Conservation (phyloP, 2,888 invertebrate genomes). For the Tetheella fluctuosa region DNA sequence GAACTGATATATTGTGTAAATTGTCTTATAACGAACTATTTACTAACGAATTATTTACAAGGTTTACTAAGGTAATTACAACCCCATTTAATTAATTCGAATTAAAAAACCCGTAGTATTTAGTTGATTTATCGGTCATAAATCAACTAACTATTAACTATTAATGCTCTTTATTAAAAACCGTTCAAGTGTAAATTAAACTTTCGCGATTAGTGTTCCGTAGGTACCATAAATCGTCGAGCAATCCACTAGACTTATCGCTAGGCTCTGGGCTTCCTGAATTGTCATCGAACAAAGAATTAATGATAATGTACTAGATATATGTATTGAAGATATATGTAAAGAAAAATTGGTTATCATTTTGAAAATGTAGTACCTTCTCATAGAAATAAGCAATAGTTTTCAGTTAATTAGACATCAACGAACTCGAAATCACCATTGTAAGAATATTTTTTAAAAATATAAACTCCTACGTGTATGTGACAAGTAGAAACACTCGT, state of each 20-base stretch:
- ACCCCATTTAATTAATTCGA: background rate
- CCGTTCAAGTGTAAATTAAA: slow-evolving; percentile 4
- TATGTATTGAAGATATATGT: too few species aligned
- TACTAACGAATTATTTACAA: too few species aligned
- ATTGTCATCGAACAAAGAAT: too few species aligned
- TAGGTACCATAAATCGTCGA: background rate
- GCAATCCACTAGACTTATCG: slow-evolving; percentile 1
- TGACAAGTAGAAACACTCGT: background rate
- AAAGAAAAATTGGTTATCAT: background rate
- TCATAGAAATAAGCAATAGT: background rate
- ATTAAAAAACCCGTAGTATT: background rate
- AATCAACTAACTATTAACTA: background rate
- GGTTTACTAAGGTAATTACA: background rate
- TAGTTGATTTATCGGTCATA: too few species aligned
- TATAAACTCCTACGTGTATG: background rate
- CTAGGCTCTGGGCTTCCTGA: background rate
- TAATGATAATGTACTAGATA: too few species aligned
- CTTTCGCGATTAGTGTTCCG: slow-evolving; percentile 7
- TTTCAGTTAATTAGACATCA: background rate
- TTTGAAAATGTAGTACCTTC: background rate
- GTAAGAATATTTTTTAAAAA: too few species aligned
- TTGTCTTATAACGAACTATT: too few species aligned
- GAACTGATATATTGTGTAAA: too few species aligned
- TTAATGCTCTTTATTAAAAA: background rate
- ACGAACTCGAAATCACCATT: background rate